Evolutionary conservation across 1,140 invertebrate species (phyloP), one percentile per base, ranked within the genome.

Genomic region (Phymorhynchus buccinoides): DNA sequence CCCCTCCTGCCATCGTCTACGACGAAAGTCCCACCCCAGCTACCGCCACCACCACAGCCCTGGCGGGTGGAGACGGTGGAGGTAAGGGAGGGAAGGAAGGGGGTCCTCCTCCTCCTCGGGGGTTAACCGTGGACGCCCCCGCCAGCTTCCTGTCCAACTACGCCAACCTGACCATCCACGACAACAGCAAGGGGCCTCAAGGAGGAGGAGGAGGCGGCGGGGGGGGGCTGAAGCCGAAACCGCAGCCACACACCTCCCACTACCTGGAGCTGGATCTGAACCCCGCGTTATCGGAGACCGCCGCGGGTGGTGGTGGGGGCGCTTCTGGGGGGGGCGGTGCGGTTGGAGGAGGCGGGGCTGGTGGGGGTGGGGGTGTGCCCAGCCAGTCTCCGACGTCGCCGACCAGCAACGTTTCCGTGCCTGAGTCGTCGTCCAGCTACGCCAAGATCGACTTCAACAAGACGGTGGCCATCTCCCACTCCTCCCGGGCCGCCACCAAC

Each of bases 361-460:
- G 78, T 30, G 80, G 90, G 84, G 66, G 83, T 6, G 84, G 71
- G 84, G 86, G 87, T 16, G 84, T 88, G 1, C 14, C 56, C 56
- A 62, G 56, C 22, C 83, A 92, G 18, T 93, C 94, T 4, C 94
- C 95, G 6, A 94, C 95, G 12, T 95, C 94, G 78, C 94, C 95
- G 0, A 94, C 93, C 7, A 94, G 94, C 71, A 85, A 85, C 32
- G 79, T 80, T 14, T 87, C 90, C 39, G 68, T 90, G 42, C 88
- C 90, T 22, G 90, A 90, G 48, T 92, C 91, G 9, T 89, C 90
- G 9, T 62, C 56, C 56, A 82, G 96, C 75, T 99, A 98, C 90
- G 97, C 97, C 16, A 97, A 96, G 0, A 99, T 99, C 84, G 98
- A 99, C 93, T 98, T 98, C 92, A 96, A 98, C 89, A 97, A 96